These are phyloP conservation scores for Drosophila parthenogenetica DNA, from an alignment of 2,888 invertebrate genomes.

Conservation along the genomic window DNA sequence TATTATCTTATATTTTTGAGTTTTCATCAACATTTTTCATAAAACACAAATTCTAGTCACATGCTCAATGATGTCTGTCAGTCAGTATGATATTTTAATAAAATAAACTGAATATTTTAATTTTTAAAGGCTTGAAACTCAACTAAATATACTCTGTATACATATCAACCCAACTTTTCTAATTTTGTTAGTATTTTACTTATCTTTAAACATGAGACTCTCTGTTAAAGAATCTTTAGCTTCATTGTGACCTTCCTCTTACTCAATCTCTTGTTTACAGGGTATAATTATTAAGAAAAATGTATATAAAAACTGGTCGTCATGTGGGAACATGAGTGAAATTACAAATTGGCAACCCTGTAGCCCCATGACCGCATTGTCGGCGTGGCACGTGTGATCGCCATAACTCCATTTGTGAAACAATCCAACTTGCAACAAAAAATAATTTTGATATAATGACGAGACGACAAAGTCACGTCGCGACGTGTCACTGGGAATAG, in stretches of 20 bases:
- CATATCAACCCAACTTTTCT: too few relatives aligned
- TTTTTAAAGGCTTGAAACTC: neutral
- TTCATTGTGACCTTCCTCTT: too few relatives aligned
- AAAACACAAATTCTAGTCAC: slow-evolving; percentile 71
- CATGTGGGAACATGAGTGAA: slow-evolving; percentile 50
- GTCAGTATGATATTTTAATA: slow-evolving; percentile 56
- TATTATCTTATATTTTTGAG: slow-evolving; percentile 50
- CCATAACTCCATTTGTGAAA: slow-evolving; percentile 61
- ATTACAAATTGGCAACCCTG: slow-evolving; percentile 67
- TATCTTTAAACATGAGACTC: neutral
- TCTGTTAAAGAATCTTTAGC: too few relatives aligned
- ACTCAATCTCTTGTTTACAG: slow-evolving; percentile 2
- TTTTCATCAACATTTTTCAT: slow-evolving; percentile 32
- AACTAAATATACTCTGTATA: slow-evolving; percentile 15
- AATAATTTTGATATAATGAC: slow-evolving; percentile 76
- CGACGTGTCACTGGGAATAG: slow-evolving; percentile 69
- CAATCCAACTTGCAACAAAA: slow-evolving; percentile 64
- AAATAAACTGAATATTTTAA: slow-evolving; percentile 11
- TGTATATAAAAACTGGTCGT: slow-evolving; percentile 22
- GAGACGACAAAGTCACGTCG: slow-evolving; percentile 75
- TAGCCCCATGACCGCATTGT: slow-evolving; percentile 29
- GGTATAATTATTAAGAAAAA: slow-evolving; percentile 29
- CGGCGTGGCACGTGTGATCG: slow-evolving; percentile 59
- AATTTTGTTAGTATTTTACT: neutral
- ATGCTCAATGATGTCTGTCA: slow-evolving; percentile 38